A percentile compares a stretch with the other conserved stretches of the same genome.
Evolutionary conservation across 2,113 vertebrate species (phyloP).

Genomic region (Scophthalmus maximus): DNA sequence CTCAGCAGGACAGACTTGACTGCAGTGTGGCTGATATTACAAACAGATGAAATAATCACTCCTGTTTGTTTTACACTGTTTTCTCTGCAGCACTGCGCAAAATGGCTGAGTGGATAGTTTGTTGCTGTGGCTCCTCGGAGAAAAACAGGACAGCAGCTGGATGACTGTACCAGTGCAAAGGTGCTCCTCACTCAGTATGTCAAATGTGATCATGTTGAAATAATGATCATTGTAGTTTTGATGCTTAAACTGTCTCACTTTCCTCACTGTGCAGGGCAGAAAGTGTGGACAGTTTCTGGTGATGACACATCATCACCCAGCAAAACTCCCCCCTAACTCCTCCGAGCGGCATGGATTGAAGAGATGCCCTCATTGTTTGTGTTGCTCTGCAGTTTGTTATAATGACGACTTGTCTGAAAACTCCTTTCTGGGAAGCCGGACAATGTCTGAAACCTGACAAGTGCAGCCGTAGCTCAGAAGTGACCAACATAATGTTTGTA

Average conservation of each 20-base stretch:
- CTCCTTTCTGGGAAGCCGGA: constrained; percentile 57
- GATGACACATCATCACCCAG: constrained; percentile 27
- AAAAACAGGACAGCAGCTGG: constrained; percentile 21
- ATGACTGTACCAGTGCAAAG: constrained; percentile 31
- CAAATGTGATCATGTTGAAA: not conserved
- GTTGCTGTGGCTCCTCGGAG: constrained; percentile 59
- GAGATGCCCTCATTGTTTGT: not conserved
- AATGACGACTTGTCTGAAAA: constrained; percentile 78
- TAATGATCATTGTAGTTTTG: not conserved
- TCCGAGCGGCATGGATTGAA: not conserved
- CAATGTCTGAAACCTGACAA: constrained; percentile 66
- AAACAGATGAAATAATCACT: constrained; percentile 6
- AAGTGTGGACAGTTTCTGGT: constrained; percentile 57
- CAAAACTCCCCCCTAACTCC: constrained; percentile 6
- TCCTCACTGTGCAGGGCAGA: constrained; percentile 39
- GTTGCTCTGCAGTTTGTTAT: too few relatives aligned
- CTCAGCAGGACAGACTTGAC: constrained; percentile 7
- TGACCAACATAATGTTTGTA: not conserved
- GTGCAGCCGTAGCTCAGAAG: constrained; percentile 16
- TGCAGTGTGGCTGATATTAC: not conserved
- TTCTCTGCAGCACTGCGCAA: constrained; percentile 50
- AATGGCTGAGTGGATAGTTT: constrained; percentile 51
- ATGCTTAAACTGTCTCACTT: not conserved
- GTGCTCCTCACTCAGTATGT: constrained; percentile 29
- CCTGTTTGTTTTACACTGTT: not conserved